Conservation (phyloP, 2,797 vertebrate genomes). For the Cryptoprocta ferox region DNA sequence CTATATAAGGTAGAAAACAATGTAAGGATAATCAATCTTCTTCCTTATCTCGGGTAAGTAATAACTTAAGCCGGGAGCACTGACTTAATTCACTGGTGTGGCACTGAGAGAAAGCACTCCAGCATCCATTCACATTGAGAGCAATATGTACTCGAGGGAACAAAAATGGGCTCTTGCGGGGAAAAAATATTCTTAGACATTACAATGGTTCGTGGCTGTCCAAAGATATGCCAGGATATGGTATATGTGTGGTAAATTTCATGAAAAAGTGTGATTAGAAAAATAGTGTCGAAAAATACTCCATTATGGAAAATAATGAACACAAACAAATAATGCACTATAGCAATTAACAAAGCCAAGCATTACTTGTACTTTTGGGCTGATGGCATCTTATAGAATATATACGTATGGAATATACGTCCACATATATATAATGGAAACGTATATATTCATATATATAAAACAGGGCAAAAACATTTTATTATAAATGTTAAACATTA, state of each 20-base stretch:
- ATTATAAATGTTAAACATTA: conserved; percentile 1
- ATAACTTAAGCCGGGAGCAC: neutral
- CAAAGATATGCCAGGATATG: neutral
- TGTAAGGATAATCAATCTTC: neutral
- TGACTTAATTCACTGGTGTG: neutral
- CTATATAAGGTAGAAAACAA: neutral
- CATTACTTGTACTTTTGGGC: neutral
- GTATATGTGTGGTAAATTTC: neutral
- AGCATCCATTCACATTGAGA: neutral
- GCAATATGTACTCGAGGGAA: neutral
- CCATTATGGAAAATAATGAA: neutral
- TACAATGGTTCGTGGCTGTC: neutral
- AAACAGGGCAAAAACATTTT: neutral
- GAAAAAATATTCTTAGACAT: neutral
- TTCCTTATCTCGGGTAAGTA: neutral
- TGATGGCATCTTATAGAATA: neutral
- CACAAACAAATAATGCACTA: neutral
- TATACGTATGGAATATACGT: neutral
- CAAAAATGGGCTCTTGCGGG: neutral
- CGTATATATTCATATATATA: neutral
- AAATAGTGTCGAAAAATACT: neutral
- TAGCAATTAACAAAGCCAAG: neutral
- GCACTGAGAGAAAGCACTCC: neutral
- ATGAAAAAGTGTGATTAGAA: neutral
- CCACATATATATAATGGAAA: neutral